Evolutionary conservation across 2,888 invertebrate genomes (phyloP).

Genomic region (Osmoderma eremita): DNA sequence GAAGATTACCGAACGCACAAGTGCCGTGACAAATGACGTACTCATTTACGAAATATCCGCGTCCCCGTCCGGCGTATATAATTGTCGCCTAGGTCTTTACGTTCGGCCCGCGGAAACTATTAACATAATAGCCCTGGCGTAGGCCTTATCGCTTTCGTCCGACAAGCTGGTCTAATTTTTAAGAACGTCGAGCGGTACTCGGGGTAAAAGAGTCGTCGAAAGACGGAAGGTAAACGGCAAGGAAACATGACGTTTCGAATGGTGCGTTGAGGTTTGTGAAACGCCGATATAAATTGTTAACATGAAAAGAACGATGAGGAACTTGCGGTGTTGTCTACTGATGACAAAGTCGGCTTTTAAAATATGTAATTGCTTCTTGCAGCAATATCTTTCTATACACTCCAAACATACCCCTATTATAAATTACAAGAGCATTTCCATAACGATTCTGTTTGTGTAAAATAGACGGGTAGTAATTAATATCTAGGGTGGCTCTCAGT

Average conservation of each 20-base stretch:
- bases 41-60: slow-evolving; percentile 33
- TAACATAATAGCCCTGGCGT: neutral
- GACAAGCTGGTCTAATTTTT: slow-evolving; percentile 6
- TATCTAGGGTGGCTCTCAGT: too few relatives aligned
- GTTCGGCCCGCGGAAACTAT: neutral
- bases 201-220: neutral
- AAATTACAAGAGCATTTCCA: too few relatives aligned
- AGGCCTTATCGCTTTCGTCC: slow-evolving; percentile 1
- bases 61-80: neutral
- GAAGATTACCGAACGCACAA: slow-evolving; percentile 25
- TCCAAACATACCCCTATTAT: too few relatives aligned
- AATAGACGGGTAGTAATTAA: too few relatives aligned
- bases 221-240: slow-evolving; percentile 14
- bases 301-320: slow-evolving; percentile 9
- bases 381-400: too few relatives aligned
- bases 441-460: too few relatives aligned
- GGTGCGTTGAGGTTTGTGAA: slow-evolving; percentile 1
- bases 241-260: slow-evolving; percentile 13
- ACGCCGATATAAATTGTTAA: slow-evolving; percentile 21
- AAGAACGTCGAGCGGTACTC: slow-evolving; percentile 6
- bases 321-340: neutral
- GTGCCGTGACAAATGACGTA: slow-evolving; percentile 33
- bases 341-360: neutral
- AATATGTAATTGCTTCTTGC: too few relatives aligned
- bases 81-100: neutral